Evolutionary conservation across 2,888 invertebrate genomes (phyloP).

Genomic region (Hemicrepidius hirtus): DNA sequence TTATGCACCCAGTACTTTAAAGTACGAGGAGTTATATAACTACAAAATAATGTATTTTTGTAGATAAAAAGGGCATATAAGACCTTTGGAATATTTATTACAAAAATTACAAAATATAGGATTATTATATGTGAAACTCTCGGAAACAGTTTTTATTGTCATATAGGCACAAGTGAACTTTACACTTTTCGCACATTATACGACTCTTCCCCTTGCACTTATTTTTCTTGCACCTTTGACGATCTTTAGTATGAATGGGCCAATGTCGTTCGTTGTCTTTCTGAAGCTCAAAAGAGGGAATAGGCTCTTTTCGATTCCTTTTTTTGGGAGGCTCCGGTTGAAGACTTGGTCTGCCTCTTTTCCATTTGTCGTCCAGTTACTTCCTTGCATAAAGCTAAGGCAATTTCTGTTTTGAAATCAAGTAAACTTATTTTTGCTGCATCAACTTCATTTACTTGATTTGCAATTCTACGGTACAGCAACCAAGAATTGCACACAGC

Average conservation of each 20-base stretch:
- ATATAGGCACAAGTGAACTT: background rate
- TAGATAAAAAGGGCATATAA: background rate
- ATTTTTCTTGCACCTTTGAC: background rate
- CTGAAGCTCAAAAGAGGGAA: background rate
- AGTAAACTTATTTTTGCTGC: background rate
- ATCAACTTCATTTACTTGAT: background rate
- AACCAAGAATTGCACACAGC: constrained; percentile 52
- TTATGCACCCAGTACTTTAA: background rate
- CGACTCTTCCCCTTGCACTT: background rate
- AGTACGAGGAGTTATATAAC: too few species aligned
- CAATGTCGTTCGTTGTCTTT: background rate
- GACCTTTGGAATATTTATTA: background rate
- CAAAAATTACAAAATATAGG: background rate
- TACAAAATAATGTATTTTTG: background rate
- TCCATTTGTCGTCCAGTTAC: background rate
- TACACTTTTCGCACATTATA: background rate
- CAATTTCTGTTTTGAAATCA: background rate
- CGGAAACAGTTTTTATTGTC: background rate
- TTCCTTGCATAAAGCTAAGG: background rate
- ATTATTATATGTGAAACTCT: background rate
- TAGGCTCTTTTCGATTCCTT: background rate
- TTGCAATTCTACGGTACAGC: background rate
- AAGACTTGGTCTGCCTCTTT: background rate
- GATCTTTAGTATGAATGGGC: background rate
- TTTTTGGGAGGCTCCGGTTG: background rate